Percentiles rank a stretch among this genome's conserved stretches.
Evolutionary conservation across 37 sponge, comb jelly and placozoan genomes (phyloP).

Genomic region (Ianthella basta): DNA sequence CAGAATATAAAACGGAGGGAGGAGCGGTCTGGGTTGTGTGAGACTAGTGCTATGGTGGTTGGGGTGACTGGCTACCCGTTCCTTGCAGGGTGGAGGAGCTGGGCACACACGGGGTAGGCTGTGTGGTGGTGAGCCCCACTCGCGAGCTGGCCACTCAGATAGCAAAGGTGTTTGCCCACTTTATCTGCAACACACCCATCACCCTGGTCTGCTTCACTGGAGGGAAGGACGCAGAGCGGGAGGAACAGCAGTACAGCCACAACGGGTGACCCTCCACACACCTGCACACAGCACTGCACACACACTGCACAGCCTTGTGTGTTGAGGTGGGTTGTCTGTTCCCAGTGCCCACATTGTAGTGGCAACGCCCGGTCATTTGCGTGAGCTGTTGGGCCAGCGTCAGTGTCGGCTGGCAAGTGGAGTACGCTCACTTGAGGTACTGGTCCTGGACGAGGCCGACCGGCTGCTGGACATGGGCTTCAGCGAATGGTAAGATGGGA

Average conservation of each 20-base stretch:
- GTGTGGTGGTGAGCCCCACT: conserved; percentile 90
- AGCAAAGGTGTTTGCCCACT: conserved; percentile 63
- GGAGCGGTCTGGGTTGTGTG: too few species aligned
- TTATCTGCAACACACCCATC: conserved; percentile 47
- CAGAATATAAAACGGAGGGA: too few species aligned
- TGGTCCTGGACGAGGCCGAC: conserved; percentile 98
- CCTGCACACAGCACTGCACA: neutral
- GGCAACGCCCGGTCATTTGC: conserved; percentile 88
- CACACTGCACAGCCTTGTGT: too few species aligned
- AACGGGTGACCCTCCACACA: conserved; percentile 18
- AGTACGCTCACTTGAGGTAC: conserved; percentile 76
- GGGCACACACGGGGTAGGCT: neutral
- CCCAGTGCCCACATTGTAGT: conserved; percentile 66
- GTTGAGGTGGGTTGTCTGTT: too few species aligned
- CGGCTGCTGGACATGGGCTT: conserved; percentile 94
- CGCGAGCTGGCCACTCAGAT: conserved; percentile 94
- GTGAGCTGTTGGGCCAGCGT: conserved; percentile 62
- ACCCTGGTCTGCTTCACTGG: conserved; percentile 57
- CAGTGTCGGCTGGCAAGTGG: conserved; percentile 49
- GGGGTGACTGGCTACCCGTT: too few species aligned
- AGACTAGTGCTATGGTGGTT: too few species aligned
- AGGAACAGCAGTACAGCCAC: conserved; percentile 17
- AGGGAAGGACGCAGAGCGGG: conserved; percentile 62
- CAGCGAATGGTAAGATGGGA: conserved; percentile 47
- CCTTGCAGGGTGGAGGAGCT: neutral